Base-by-base conservation (phyloP, 2,888 invertebrate genomes). In the Ferrisia virgata region DNA sequence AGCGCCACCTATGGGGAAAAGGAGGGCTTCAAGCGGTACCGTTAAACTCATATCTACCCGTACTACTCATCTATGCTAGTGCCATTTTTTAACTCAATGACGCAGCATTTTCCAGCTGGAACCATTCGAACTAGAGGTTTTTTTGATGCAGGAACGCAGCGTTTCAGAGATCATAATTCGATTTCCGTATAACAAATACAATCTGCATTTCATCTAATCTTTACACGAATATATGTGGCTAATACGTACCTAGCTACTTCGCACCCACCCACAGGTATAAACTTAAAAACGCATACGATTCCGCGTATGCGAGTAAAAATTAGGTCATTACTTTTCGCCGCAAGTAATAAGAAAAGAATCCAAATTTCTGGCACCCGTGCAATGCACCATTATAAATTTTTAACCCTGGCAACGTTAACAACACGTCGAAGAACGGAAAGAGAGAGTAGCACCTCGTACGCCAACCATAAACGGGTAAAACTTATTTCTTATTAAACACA, bases 401-500 rank as follows among this genome's bases (percentile, higher is more conserved):
- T 36, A 76, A 36, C 36, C 33, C 72, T 76, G 72, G 72, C 72
- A 76, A 36, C 72, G 18, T 36, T 36, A 76, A 76, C 33, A 36
- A 76, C 31, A 76, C 72, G 33, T 76, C 18, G 22, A 53, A 9
- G n/a, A 36, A 33, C 28, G 13, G 72, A 53, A 53, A 53, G 31
- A 36, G 72, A 76, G 36, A 76, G 15, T 28, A 64, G 3, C 25
- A 28, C 64, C 28, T n/a, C 64, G n/a, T n/a, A n/a, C n/a, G n/a
- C 13, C 11, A 15, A 64, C 13, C 28, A 18, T 53, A 64, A 64
- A 64, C 72, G 72, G 53, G 36, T 76, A 36, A 76, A 76, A 76
- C 72, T 76, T 33, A 76, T 76, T 76, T 76, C 72, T 76, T 76
- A 76, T 76, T 76, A 76, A 64, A 76, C 72, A 76, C 72, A 76